phyloP scores from a whole-genome alignment of 92 coral and sea anemone species.

The Siderastrea radians region DNA sequence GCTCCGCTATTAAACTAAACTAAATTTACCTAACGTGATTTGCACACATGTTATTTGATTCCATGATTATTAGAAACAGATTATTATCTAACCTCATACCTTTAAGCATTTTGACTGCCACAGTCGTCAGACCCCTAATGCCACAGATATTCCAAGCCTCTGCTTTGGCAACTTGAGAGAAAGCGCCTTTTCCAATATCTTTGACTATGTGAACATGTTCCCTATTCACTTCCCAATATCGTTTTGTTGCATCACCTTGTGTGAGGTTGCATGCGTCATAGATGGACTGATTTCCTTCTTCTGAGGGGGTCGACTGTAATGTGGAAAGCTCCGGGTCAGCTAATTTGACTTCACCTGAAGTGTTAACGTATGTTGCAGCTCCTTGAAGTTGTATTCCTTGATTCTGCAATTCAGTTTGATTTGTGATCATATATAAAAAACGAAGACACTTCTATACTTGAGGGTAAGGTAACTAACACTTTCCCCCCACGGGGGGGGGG shows the following conservation, averaged over 20 bases:
- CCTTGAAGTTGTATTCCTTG: neutral
- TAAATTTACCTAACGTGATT: neutral
- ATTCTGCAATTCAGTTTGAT: neutral
- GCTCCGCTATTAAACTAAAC: too few species aligned
- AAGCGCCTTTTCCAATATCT: slow-evolving; percentile 89
- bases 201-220: neutral
- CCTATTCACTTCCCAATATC: slow-evolving; percentile 29
- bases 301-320: neutral
- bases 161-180: slow-evolving; percentile 88
- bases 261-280: slow-evolving; percentile 4
- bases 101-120: slow-evolving; percentile 90
- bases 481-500: too few species aligned
- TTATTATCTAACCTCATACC: slow-evolving; percentile 11
- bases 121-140: slow-evolving; percentile 70
- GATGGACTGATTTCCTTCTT: neutral
- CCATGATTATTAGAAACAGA: too few species aligned
- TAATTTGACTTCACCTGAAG: neutral
- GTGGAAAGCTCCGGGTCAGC: neutral
- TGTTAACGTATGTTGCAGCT: neutral
- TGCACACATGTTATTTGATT: neutral
- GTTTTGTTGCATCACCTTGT: neutral
- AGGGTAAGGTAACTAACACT: neutral
- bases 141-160: slow-evolving; percentile 80
- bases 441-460: neutral
- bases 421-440: too few species aligned